Percentiles rank a stretch among this genome's conserved stretches.
phyloP scores from a whole-genome alignment of 2,888 invertebrate genomes.

The Habrosyne pyritoides region DNA sequence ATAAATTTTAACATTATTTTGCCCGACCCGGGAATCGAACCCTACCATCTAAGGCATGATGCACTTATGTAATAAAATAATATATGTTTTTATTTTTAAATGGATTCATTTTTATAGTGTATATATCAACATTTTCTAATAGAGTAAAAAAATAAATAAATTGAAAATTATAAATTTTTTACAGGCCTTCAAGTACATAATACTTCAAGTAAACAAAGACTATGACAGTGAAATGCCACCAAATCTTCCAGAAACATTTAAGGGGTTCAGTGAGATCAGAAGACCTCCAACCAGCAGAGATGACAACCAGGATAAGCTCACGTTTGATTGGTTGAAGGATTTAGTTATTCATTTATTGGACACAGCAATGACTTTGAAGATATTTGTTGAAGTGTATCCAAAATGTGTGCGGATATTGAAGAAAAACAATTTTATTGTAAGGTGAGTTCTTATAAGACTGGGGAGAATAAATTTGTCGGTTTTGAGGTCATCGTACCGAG shows the following conservation, averaged over 20 bases:
- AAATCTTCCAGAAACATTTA: conserved; percentile 74
- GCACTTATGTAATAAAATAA: too few relatives aligned
- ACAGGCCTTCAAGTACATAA: conserved; percentile 79
- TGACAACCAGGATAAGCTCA: conserved; percentile 60
- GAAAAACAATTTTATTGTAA: conserved; percentile 83
- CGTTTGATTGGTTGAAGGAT: conserved; percentile 83
- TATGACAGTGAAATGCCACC: conserved; percentile 71
- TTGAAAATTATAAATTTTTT: too few relatives aligned
- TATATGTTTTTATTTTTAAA: too few relatives aligned
- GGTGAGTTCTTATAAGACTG: conserved; percentile 57
- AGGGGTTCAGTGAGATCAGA: conserved; percentile 71
- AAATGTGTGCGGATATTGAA: conserved; percentile 79
- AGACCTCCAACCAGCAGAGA: conserved; percentile 45
- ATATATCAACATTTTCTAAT: too few relatives aligned
- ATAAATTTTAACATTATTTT: too few relatives aligned
- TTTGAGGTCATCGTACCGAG: too few relatives aligned
- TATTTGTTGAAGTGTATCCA: conserved; percentile 87
- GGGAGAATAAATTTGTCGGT: too few relatives aligned
- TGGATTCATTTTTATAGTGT: too few relatives aligned
- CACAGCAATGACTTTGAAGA: conserved; percentile 86
- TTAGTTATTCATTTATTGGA: conserved; percentile 88
- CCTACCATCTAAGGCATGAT: too few relatives aligned
- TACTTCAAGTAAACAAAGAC: conserved; percentile 77
- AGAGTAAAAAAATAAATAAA: too few relatives aligned
- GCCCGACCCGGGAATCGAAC: too few relatives aligned